phyloP scores from a whole-genome alignment of 2,113 vertebrate genomes.

The Apteryx mantelli region DNA sequence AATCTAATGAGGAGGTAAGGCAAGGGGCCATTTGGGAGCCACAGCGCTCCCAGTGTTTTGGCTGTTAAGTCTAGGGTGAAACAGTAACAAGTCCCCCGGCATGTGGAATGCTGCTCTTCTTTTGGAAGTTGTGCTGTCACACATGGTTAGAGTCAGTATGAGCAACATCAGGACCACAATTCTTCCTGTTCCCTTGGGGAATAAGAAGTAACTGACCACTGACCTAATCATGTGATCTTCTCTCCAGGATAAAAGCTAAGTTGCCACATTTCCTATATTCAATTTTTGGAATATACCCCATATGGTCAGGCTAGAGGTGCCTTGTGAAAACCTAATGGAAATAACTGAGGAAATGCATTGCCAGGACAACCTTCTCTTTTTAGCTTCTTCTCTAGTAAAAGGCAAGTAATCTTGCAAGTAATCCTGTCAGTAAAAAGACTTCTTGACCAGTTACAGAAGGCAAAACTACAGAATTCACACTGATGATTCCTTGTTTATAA shows the following conservation, averaged over 20 bases:
- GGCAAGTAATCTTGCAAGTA: not conserved
- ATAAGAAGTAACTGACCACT: not conserved
- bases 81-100: not conserved
- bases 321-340: not conserved
- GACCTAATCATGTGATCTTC: not conserved
- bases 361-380: not conserved
- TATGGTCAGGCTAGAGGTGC: not conserved
- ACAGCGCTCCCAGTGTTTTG: not conserved
- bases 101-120: not conserved
- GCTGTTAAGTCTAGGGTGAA: not conserved
- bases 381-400: not conserved
- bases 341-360: not conserved
- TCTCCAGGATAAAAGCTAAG: not conserved
- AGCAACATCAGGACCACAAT: not conserved
- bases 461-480: not conserved
- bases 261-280: not conserved
- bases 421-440: not conserved
- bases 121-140: not conserved
- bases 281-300: not conserved
- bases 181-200: not conserved
- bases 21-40: not conserved
- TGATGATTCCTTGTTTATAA: not conserved
- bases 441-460: not conserved
- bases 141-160: not conserved
- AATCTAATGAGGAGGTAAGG: not conserved